phyloP scores from a whole-genome alignment of 2,113 vertebrate species.

The Ondatra zibethicus region DNA sequence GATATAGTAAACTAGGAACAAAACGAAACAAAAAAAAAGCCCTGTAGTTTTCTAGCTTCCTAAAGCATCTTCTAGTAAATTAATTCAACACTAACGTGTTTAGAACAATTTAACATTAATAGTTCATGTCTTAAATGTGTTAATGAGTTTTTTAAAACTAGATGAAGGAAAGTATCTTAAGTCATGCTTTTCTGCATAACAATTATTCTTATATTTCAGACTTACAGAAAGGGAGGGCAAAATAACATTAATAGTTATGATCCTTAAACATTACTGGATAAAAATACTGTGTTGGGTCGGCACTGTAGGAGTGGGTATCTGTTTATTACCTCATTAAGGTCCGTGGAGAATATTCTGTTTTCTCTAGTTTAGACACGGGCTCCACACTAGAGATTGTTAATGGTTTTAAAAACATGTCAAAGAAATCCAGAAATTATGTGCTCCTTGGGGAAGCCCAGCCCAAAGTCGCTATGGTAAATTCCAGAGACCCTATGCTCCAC shows the following conservation, averaged over 20 bases:
- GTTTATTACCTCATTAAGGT: conserved; percentile 14
- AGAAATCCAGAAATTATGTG: conserved; percentile 1
- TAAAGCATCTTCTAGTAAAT: not conserved
- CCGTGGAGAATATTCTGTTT: not conserved
- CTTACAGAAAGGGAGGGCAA: conserved; percentile 24
- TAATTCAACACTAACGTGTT: not conserved
- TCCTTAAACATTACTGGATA: not conserved
- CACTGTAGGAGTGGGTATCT: not conserved
- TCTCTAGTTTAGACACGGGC: not conserved
- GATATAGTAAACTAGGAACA: not conserved
- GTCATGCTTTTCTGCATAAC: not conserved
- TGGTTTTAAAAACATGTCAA: not conserved
- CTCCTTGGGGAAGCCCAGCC: not conserved
- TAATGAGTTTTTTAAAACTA: not conserved
- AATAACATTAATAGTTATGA: conserved; percentile 17
- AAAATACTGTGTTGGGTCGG: not conserved
- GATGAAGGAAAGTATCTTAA: not conserved
- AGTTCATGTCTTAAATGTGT: not conserved
- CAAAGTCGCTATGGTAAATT: conserved; percentile 44
- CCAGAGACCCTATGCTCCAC: not conserved
- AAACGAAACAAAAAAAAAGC: not conserved
- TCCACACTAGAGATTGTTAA: not conserved
- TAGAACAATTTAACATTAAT: not conserved
- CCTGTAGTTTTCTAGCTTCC: not conserved
- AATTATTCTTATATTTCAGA: conserved; percentile 18